Evolutionary conservation across 2,113 vertebrate genomes (phyloP), one percentile per base, ranked within the genome.

Genomic region (Spea multiplicata): DNA sequence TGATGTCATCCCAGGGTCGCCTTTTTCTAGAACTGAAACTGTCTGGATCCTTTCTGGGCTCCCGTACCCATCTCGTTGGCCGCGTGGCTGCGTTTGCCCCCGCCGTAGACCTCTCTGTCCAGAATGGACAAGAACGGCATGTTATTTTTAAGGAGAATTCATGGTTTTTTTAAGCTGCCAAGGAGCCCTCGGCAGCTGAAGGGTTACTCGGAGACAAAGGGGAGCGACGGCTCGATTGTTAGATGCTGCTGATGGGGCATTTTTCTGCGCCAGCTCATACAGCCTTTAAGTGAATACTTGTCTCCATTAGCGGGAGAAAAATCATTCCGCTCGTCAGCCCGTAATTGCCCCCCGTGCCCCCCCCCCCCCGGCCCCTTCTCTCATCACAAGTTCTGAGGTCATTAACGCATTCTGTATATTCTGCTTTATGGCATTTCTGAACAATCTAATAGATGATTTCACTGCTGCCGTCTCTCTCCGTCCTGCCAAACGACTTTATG

Each of bases 301-400:
- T 78, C 76, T 78, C 76, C 67, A 78, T 78, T 78, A 78, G 76
- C 61, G 76, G 48, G 57, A 78, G 68, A 78, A 50, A 78, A 71
- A 78, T 77, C 55, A 71, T 76, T 53, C 53, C 46, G 12, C 52
- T n/a, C 66, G 66, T 76, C 66, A 61, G 66, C 47, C 53, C 55
- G 53, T 76, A 76, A 76, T 69, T 76, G 75, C 69, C 14, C 66
- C n/a, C 6, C 55, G 9, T 8, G 44, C 65, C 30, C 5, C 3
- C 3, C 4, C 9, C 5, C 65, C 50, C 17, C 12, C 64, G 10
- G 44, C 50, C 17, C 12, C 64, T 6, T 3, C 59, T 16, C 59
- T 52, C 74, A 48, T 68, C 74, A 70, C n/a, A 4, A 2, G 44
- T 14, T 47, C 47, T 62, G 57, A 50, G 44, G 5, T 62, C 75